Evolutionary conservation across 2,888 invertebrate species (phyloP).

Genomic region (Monochamus alternatus): DNA sequence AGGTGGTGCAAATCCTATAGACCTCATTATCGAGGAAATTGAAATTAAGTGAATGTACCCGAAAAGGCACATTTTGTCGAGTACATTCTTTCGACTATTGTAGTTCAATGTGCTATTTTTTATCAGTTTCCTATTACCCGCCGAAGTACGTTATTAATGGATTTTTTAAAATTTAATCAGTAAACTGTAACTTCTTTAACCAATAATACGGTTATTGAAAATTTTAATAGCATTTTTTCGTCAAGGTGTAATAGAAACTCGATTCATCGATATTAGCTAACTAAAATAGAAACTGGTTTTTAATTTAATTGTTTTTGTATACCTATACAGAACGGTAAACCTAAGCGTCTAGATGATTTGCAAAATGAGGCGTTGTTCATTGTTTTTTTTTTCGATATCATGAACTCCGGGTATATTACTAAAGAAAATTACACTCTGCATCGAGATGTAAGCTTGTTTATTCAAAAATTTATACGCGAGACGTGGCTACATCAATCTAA

Average conservation of each 20-base stretch:
- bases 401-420: conserved; percentile 23
- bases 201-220: conserved; percentile 49
- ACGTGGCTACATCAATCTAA: neutral
- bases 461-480: conserved; percentile 1
- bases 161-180: conserved; percentile 51
- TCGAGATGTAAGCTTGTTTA: neutral
- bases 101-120: conserved; percentile 35
- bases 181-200: conserved; percentile 47
- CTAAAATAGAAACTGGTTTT: conserved; percentile 51
- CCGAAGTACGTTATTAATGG: conserved; percentile 40
- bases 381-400: conserved; percentile 34
- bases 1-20: too few species aligned
- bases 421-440: conserved; percentile 21
- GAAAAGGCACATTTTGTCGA: neutral
- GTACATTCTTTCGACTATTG: conserved; percentile 19
- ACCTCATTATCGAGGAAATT: too few species aligned
- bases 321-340: conserved; percentile 39
- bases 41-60: neutral
- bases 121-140: conserved; percentile 37
- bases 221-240: conserved; percentile 51
- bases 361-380: conserved; percentile 37
- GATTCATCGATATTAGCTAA: conserved; percentile 48
- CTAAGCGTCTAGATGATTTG: conserved; percentile 41
- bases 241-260: conserved; percentile 44
- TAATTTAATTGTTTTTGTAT: conserved; percentile 51